Evolutionary conservation across 2,113 vertebrate genomes (phyloP).

Genomic region (Poecilia latipinna): DNA sequence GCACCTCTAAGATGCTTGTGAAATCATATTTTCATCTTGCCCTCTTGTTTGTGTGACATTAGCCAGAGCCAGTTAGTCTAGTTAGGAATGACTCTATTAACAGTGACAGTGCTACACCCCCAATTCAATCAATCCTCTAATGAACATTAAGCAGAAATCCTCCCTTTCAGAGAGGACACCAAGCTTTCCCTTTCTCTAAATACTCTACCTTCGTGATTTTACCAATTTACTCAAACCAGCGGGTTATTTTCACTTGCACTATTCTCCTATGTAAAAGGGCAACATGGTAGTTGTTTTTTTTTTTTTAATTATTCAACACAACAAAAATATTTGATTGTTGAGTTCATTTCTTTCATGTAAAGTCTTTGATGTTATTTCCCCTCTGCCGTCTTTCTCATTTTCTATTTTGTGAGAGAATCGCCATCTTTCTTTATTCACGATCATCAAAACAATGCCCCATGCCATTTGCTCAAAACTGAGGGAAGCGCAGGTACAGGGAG

Average conservation of each 20-base stretch:
- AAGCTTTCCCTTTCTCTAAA: constrained; percentile 28
- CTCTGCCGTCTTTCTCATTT: constrained; percentile 25
- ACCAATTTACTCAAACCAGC: constrained; percentile 1
- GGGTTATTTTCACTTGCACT: background rate
- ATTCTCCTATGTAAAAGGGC: background rate
- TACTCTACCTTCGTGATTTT: background rate
- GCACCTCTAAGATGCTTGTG: background rate
- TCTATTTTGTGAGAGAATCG: constrained; percentile 37
- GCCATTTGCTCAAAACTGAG: constrained; percentile 23
- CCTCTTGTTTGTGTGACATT: constrained; percentile 60
- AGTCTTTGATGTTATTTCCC: constrained; percentile 17
- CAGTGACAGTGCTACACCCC: constrained; percentile 75
- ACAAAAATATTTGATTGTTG: background rate
- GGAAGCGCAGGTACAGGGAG: constrained; percentile 33
- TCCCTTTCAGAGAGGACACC: constrained; percentile 52
- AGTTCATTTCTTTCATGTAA: background rate
- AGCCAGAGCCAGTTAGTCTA: constrained; percentile 64
- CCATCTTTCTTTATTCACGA: constrained; percentile 36
- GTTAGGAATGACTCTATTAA: constrained; percentile 78
- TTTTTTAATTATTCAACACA: constrained; percentile 5
- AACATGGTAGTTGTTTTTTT: background rate
- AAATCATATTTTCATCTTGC: constrained; percentile 10
- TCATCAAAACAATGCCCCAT: constrained; percentile 52
- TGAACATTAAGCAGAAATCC: constrained; percentile 72
- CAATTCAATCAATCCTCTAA: constrained; percentile 74